These are phyloP conservation scores for Misgurnus mizolepis DNA, from an alignment of 2,113 vertebrate genomes.

Conservation along the genomic window DNA sequence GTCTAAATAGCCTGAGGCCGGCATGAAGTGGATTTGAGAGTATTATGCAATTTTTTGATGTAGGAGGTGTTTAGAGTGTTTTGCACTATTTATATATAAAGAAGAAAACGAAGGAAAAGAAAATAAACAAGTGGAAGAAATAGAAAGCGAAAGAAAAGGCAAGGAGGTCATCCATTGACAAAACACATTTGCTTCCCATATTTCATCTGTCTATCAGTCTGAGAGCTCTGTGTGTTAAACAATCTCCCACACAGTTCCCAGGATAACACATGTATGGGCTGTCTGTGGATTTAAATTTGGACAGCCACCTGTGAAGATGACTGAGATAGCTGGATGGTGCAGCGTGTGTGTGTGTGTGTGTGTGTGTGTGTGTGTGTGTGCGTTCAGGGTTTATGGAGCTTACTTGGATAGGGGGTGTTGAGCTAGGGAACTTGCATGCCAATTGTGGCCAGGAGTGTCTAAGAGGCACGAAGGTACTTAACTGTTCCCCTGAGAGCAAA, in stretches of 20 bases:
- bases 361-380: slow-evolving; percentile 45
- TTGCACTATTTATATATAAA: too few species aligned
- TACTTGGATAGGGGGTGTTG: slow-evolving; percentile 46
- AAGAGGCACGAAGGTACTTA: slow-evolving; percentile 59
- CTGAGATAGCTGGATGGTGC: slow-evolving; percentile 42
- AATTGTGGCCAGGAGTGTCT: slow-evolving; percentile 48
- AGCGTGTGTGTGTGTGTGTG: slow-evolving; percentile 3
- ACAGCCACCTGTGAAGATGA: slow-evolving; percentile 59
- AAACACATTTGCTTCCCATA: slow-evolving; percentile 16
- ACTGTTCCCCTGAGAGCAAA: slow-evolving; percentile 43
- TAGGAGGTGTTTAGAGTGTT: too few species aligned
- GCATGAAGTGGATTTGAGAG: too few species aligned
- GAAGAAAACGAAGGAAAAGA: neutral
- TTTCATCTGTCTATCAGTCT: slow-evolving; percentile 43
- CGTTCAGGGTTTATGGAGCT: slow-evolving; percentile 49
- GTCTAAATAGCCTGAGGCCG: too few species aligned
- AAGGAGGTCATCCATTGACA: slow-evolving; percentile 18
- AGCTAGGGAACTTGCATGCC: slow-evolving; percentile 60
- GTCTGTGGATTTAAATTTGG: slow-evolving; percentile 46
- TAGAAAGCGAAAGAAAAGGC: slow-evolving; percentile 3
- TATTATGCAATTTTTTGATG: too few species aligned
- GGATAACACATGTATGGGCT: neutral
- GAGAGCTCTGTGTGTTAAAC: slow-evolving; percentile 37
- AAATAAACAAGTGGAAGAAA: neutral
- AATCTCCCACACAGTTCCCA: slow-evolving; percentile 52